phyloP scores from a whole-genome alignment of 2,113 vertebrate species.

The Sebastes fasciatus region DNA sequence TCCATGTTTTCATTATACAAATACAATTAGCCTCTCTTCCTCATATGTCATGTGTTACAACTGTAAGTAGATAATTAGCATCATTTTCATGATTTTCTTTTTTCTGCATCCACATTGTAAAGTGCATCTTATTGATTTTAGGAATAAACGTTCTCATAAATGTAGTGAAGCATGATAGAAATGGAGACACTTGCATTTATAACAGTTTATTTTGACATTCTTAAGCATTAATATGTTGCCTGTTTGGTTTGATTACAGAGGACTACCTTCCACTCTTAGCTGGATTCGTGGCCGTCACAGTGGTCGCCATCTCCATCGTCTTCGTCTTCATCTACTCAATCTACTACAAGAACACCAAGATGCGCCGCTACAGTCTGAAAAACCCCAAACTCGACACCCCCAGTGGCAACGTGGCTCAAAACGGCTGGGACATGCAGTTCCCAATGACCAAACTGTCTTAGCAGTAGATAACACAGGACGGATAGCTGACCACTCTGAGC shows the following conservation, averaged over 20 bases:
- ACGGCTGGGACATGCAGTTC: conserved; percentile 76
- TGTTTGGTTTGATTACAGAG: conserved; percentile 70
- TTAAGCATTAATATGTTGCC: neutral
- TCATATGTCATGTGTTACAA: neutral
- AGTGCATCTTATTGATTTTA: neutral
- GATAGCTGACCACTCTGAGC: conserved; percentile 23
- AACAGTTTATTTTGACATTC: neutral
- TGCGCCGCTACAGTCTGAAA: conserved; percentile 81
- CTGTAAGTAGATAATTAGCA: neutral
- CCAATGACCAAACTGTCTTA: conserved; percentile 82
- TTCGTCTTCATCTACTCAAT: conserved; percentile 83
- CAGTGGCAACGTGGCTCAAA: conserved; percentile 79
- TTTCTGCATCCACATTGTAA: neutral
- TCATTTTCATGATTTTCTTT: neutral
- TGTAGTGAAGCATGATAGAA: neutral
- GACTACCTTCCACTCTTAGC: conserved; percentile 85
- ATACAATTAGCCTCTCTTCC: neutral
- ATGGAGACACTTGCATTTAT: neutral
- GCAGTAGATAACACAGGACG: conserved; percentile 14
- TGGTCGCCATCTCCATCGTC: conserved; percentile 75
- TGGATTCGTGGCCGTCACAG: conserved; percentile 79
- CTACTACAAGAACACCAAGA: conserved; percentile 86
- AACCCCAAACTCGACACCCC: conserved; percentile 69
- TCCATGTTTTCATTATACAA: neutral
- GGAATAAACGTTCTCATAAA: neutral